Percentiles rank a stretch among this genome's conserved stretches.
These are phyloP conservation scores for Darevskia mixta DNA, from an alignment of 2,797 vertebrate genomes.

Conservation along the genomic window DNA sequence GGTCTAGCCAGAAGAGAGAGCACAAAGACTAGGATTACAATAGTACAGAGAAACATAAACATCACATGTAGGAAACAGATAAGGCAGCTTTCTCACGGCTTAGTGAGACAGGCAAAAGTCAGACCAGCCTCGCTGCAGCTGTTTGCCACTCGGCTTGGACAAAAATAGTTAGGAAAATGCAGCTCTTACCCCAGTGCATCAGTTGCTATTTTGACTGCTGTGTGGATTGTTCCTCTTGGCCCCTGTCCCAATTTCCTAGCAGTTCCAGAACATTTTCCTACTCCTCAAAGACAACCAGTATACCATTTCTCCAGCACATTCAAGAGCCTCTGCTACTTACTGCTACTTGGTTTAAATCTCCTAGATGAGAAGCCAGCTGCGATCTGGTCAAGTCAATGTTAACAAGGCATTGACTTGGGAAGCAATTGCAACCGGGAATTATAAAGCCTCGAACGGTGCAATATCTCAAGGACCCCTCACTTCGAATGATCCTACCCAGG, in stretches of 20 bases:
- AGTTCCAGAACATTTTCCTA: neutral
- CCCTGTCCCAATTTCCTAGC: neutral
- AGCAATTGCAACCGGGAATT: neutral
- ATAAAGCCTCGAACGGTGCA: neutral
- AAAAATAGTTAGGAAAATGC: neutral
- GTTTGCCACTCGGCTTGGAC: no score
- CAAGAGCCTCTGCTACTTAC: neutral
- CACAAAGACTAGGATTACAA: no score
- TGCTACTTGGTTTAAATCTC: neutral
- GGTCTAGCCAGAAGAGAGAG: no score
- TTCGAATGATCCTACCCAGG: no score
- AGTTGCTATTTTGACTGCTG: neutral
- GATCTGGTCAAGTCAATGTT: neutral
- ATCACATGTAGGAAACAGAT: no score
- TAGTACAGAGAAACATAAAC: no score
- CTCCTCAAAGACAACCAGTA: neutral
- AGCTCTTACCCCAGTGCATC: neutral
- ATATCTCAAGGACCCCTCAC: no score
- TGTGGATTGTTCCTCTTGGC: neutral
- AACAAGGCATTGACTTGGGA: neutral
- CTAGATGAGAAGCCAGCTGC: neutral
- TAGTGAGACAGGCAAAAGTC: no score
- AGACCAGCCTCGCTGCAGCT: no score
- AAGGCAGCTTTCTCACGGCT: no score
- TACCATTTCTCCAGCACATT: neutral